Conservation (phyloP, 2,113 vertebrate species). For the Psephotus haematonotus region DNA sequence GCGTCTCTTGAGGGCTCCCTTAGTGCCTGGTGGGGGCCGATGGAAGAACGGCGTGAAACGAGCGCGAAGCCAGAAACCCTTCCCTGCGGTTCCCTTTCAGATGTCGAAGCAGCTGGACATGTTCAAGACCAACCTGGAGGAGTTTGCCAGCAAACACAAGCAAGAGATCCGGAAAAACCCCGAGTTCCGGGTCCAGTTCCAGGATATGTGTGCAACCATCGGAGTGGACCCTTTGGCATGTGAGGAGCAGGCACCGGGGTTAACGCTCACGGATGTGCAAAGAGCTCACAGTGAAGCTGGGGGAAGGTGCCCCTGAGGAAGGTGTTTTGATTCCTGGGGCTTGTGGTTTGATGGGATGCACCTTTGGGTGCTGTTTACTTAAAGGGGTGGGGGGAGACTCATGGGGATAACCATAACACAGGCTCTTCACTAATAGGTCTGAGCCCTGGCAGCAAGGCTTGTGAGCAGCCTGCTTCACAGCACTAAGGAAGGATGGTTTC, state of each 20-base stretch:
- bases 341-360: not conserved
- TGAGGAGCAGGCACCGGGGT: constrained; percentile 62
- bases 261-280: not conserved
- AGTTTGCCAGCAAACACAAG: constrained; percentile 98
- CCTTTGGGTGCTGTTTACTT: not conserved
- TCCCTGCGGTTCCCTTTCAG: constrained; percentile 65
- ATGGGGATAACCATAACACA: too few species aligned
- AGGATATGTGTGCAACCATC: constrained; percentile 97
- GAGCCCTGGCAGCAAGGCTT: not conserved
- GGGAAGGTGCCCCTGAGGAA: not conserved
- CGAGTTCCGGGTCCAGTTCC: constrained; percentile 93
- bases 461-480: not conserved
- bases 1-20: not conserved
- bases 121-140: constrained; percentile 92
- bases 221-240: constrained; percentile 95
- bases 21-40: not conserved
- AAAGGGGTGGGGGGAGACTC: too few species aligned
- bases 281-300: not conserved
- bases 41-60: fast-evolving
- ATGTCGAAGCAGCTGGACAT: constrained; percentile 97
- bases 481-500: not conserved
- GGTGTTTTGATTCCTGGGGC: not conserved
- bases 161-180: constrained; percentile 93
- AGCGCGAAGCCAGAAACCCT: not conserved
- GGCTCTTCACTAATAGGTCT: not conserved